A percentile compares a stretch with the other conserved stretches of the same genome.
These are phyloP conservation scores for Mastomys coucha DNA, from an alignment of 2,113 vertebrate genomes.

Conservation along the genomic window DNA sequence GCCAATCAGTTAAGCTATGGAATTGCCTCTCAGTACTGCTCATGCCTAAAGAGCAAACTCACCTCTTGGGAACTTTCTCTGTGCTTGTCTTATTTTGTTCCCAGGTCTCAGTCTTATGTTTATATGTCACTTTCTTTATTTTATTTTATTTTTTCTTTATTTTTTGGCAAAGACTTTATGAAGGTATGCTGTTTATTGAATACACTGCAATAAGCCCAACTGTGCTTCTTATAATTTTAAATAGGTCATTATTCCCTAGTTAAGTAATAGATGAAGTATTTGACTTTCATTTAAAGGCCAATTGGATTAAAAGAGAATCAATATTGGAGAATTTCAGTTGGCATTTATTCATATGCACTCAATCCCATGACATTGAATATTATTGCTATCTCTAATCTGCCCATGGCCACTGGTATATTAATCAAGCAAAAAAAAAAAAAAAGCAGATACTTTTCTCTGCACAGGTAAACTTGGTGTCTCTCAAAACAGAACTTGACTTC, in stretches of 20 bases:
- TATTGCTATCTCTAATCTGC: neutral
- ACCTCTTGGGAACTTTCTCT: neutral
- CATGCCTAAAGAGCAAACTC: neutral
- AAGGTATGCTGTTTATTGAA: neutral
- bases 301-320: neutral
- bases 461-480: neutral
- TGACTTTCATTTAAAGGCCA: neutral
- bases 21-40: neutral
- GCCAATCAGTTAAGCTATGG: neutral
- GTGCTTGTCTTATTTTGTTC: neutral
- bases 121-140: neutral
- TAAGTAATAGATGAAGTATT: neutral
- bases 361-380: neutral
- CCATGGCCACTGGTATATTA: neutral
- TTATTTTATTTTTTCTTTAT: conserved; percentile 5
- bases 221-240: neutral
- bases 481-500: neutral
- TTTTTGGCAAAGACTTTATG: neutral
- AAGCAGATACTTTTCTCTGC: neutral
- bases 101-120: neutral
- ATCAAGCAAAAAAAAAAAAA: neutral
- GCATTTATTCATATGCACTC: conserved; percentile 23
- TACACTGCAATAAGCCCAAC: neutral
- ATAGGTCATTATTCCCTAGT: neutral
- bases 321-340: neutral